A percentile compares a stretch with the other conserved stretches of the same genome.
Evolutionary conservation across 1,140 invertebrate species (phyloP).

Genomic region (Hypothenemus hampei): DNA sequence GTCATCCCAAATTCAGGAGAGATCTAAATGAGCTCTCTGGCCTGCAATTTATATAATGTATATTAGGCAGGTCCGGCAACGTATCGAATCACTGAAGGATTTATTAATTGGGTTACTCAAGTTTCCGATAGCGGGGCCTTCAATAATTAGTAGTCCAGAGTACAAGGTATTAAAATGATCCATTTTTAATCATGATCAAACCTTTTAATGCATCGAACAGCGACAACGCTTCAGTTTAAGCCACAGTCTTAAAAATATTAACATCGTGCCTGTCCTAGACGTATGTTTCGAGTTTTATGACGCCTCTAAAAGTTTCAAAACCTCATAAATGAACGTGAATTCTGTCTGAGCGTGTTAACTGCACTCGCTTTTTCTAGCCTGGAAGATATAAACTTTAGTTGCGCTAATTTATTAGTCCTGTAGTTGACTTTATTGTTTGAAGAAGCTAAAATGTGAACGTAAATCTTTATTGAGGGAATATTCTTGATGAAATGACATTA

Average conservation of each 20-base stretch:
- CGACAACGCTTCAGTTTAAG: too few relatives aligned
- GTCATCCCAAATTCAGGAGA: conserved; percentile 1
- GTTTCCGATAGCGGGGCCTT: conserved; percentile 3
- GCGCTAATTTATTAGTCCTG: conserved; percentile 1
- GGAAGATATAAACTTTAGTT: conserved; percentile 5
- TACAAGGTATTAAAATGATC: too few relatives aligned
- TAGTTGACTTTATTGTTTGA: neutral
- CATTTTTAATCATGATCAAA: too few relatives aligned
- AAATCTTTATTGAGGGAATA: neutral
- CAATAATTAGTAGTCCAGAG: too few relatives aligned
- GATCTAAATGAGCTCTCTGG: conserved; percentile 9
- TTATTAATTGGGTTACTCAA: conserved; percentile 14
- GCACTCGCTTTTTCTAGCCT: neutral
- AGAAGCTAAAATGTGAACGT: conserved; percentile 1
- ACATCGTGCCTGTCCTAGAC: conserved; percentile 4
- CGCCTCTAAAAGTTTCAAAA: conserved; percentile 4
- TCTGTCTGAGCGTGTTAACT: conserved; percentile 5
- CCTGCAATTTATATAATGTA: conserved; percentile 14
- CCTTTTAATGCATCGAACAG: too few relatives aligned
- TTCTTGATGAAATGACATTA: neutral
- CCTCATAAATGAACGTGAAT: conserved; percentile 17
- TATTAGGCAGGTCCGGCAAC: conserved; percentile 1
- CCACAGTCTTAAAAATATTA: conserved; percentile 2
- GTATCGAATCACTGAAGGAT: conserved; percentile 8
- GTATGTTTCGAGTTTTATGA: conserved; percentile 12